Evolutionary conservation across 2,888 invertebrate genomes (phyloP).

Genomic region (Mycogona germanica): DNA sequence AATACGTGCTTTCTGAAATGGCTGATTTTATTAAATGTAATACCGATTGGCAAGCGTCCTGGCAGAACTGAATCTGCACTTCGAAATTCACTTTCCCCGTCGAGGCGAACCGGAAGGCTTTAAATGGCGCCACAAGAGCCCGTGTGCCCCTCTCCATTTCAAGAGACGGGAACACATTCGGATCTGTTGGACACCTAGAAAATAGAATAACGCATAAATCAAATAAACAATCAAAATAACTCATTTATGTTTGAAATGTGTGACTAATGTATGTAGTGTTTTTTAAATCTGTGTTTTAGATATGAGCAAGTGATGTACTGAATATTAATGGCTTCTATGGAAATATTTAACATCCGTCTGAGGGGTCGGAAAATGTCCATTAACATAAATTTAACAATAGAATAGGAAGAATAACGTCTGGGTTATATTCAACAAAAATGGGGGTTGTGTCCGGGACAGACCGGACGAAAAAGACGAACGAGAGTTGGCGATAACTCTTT

Average conservation of each 20-base stretch:
- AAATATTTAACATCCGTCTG: too few species aligned
- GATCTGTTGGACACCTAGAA: constrained; percentile 36
- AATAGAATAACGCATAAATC: background rate
- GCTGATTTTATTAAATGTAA: constrained; percentile 16
- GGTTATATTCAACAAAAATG: too few species aligned
- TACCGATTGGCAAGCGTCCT: constrained; percentile 37
- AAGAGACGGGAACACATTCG: constrained; percentile 37
- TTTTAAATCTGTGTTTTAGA: background rate
- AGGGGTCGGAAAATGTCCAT: too few species aligned
- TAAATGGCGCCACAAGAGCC: constrained; percentile 36
- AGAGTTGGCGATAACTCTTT: too few species aligned
- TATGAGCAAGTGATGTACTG: background rate
- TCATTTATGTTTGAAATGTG: background rate
- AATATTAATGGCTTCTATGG: background rate
- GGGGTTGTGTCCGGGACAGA: too few species aligned
- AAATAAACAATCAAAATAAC: background rate
- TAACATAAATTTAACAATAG: too few species aligned
- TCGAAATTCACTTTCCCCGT: constrained; percentile 39
- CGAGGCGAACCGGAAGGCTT: constrained; percentile 39
- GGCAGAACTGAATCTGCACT: constrained; percentile 38
- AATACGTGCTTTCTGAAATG: too few species aligned
- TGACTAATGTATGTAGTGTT: background rate
- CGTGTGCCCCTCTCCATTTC: constrained; percentile 33
- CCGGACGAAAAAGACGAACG: too few species aligned
- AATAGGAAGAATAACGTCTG: too few species aligned